Base-by-base conservation (phyloP, 35 echinoderm and acorn worm species). In the Amphiura filiformis region DNA sequence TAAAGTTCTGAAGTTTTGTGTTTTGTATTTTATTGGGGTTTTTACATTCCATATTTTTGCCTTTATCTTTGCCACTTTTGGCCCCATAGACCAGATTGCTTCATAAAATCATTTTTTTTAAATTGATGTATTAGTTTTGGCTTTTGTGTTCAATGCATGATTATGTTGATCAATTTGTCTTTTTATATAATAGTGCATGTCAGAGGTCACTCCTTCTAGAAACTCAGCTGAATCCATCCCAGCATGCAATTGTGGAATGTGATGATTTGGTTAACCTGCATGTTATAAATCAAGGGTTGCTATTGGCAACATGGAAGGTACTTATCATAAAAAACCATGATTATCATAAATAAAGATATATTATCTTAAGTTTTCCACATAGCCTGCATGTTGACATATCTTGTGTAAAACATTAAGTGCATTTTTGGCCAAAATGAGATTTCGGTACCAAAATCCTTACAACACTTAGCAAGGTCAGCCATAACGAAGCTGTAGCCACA, bases 301-400 rank as follows among this genome's bases (percentile, higher is more conserved):
- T 93, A 9, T 35, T 93, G 65, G 91, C 86, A 15, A 84, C 86
- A 35, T 93, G 91, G 91, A 93, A 93, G 82, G 91, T 93, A 79
- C 20, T 35, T 64, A 86, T 33, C 40, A 84, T 52, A 11, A 11
- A 52, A 31, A n/a, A 32, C 30, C 22, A 5, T 86, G 33, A 15
- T 9, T 83, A 2, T 56, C 26, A 22, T 30, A 83, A 28, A 14
- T 26, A 31, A 3, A 83, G 34, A 65, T 13, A 57, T 57, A 18
- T 84, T 22, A 23, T 57, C 23, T 64, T 17, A 15, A n/a, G 13
- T 35, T 20, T 14, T 23, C 84, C 23, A 32, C 33, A 70, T 31
- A 26, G n/a, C 17, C 34, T 20, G 13, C 56, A 56, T 20, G 20
- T 52, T 52, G 20, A 52, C 44, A 52, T 7, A 52, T 52, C 20